Evolutionary conservation across 37 sponge, comb jelly and placozoan genomes (phyloP).

Genomic region (Oopsacas minuta): DNA sequence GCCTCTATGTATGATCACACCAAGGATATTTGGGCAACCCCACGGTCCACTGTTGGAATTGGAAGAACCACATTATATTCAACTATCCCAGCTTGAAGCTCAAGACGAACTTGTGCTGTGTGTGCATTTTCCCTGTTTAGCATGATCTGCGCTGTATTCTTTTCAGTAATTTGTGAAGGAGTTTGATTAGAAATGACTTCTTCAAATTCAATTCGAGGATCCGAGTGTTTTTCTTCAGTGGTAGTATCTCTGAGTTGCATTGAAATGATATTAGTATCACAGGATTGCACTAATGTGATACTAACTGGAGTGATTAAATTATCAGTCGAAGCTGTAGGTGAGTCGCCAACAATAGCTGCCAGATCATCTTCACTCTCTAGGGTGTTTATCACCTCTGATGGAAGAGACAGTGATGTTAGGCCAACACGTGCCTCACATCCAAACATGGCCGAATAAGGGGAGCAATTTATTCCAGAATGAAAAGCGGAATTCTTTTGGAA

Average conservation of each 20-base stretch:
- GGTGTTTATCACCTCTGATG: not conserved
- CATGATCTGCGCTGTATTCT: not conserved
- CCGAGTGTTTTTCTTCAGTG: not conserved
- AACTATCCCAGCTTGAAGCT: not conserved
- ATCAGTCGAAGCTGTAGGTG: not conserved
- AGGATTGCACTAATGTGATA: not conserved
- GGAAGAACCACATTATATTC: not conserved
- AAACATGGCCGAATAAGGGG: not conserved
- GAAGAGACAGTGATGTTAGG: not conserved
- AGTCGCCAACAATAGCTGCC: not conserved
- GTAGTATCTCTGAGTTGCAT: not conserved
- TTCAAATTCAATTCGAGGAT: not conserved
- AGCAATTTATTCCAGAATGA: not conserved
- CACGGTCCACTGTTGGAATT: conserved; percentile 6
- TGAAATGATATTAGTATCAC: not conserved
- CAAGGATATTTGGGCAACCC: conserved; percentile 10
- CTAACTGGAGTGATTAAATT: not conserved
- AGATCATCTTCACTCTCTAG: not conserved
- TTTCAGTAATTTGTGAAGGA: conserved; percentile 6
- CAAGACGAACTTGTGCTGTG: conserved; percentile 14
- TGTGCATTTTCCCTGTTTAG: conserved; percentile 12
- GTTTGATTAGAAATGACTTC: conserved; percentile 4
- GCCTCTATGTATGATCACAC: conserved; percentile 1
- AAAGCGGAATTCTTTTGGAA: not conserved
- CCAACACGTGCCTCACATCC: not conserved